Percentiles rank a stretch among this genome's conserved stretches.
These are phyloP conservation scores for Pao palembangensis DNA, from an alignment of 2,113 vertebrate species.

Conservation along the genomic window DNA sequence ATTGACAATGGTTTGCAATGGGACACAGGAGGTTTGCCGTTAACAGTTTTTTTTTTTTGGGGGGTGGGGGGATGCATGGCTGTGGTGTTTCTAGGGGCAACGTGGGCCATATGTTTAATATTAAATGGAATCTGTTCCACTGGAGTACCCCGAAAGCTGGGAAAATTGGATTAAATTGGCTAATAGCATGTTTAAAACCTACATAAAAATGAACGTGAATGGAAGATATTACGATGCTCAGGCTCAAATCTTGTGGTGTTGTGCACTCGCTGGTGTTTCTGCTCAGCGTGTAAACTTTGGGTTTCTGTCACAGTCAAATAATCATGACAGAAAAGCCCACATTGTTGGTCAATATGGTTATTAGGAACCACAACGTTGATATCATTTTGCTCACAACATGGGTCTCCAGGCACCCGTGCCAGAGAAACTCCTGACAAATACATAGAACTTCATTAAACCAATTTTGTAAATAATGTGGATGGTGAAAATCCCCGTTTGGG, in stretches of 20 bases:
- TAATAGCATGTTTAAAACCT: constrained; percentile 83
- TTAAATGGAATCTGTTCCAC: constrained; percentile 81
- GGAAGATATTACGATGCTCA: constrained; percentile 75
- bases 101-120: constrained; percentile 81
- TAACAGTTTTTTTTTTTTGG: constrained; percentile 66
- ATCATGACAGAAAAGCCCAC: constrained; percentile 67
- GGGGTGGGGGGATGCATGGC: constrained; percentile 30
- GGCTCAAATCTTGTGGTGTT: constrained; percentile 59
- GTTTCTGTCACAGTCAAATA: constrained; percentile 71
- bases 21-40: constrained; percentile 62
- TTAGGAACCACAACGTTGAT: constrained; percentile 68
- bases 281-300: constrained; percentile 72
- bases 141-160: constrained; percentile 77
- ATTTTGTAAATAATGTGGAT: not conserved
- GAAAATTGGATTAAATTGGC: constrained; percentile 84
- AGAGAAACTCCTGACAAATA: too few relatives aligned
- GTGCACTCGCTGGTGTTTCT: constrained; percentile 51
- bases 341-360: constrained; percentile 69
- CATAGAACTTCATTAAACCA: constrained; percentile 15
- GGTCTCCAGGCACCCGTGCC: not conserved
- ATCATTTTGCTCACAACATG: constrained; percentile 64
- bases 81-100: constrained; percentile 66
- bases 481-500: too few relatives aligned
- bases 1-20: constrained; percentile 66
- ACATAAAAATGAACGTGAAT: constrained; percentile 78